A percentile compares a stretch with the other conserved stretches of the same genome.
These are phyloP conservation scores for Brachypterus glaber DNA, from an alignment of 2,888 invertebrate species.

Conservation along the genomic window DNA sequence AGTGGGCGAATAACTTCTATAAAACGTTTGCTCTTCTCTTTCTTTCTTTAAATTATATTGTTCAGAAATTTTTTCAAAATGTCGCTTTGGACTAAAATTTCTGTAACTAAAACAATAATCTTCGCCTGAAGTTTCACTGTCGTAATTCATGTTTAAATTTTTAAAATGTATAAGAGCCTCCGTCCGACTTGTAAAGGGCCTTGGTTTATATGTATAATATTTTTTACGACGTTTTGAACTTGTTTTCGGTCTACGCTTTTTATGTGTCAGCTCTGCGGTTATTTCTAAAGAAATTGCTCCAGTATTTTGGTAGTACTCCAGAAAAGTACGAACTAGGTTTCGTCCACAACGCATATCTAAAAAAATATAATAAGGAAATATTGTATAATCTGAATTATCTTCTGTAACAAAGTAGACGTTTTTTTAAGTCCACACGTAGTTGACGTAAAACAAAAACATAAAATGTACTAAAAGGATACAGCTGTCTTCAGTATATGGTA, in stretches of 20 bases:
- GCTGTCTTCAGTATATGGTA: constrained; percentile 88
- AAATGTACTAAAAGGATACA: constrained; percentile 68
- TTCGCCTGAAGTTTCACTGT: constrained; percentile 45
- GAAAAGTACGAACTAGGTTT: constrained; percentile 63
- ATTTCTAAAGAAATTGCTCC: constrained; percentile 53
- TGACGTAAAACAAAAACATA: too few relatives aligned
- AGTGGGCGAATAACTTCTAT: constrained; percentile 22
- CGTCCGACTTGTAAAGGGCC: constrained; percentile 43
- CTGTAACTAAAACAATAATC: constrained; percentile 33
- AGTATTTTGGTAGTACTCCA: constrained; percentile 71
- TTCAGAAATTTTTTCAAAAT: constrained; percentile 24
- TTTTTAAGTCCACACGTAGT: constrained; percentile 1
- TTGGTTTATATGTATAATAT: constrained; percentile 35
- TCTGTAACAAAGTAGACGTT: not conserved
- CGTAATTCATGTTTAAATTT: constrained; percentile 47
- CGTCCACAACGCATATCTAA: constrained; percentile 69
- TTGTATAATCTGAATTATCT: not conserved
- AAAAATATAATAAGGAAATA: constrained; percentile 2
- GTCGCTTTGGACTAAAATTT: constrained; percentile 28
- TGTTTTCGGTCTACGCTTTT: constrained; percentile 23
- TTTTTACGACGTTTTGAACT: constrained; percentile 31
- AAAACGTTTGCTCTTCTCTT: constrained; percentile 15
- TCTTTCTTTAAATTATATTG: constrained; percentile 20
- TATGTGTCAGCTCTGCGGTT: constrained; percentile 37
- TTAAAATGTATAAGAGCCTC: constrained; percentile 46